phyloP scores from a whole-genome alignment of 2,888 invertebrate genomes.

The Caenorhabditis angaria region DNA sequence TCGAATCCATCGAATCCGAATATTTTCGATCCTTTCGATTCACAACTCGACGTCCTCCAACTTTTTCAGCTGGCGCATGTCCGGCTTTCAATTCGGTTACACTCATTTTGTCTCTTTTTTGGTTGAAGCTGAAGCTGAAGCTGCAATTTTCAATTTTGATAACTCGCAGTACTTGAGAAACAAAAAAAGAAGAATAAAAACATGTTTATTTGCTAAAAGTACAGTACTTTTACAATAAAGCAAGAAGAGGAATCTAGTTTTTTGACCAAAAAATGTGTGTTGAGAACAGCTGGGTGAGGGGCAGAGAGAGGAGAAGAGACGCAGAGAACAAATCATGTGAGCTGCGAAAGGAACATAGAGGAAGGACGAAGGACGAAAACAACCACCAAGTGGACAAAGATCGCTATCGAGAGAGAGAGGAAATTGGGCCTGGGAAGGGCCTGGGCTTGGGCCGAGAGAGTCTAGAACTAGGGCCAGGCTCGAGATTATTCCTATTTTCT shows the following conservation, averaged over 20 bases:
- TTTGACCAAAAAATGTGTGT: background rate
- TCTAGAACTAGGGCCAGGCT: background rate
- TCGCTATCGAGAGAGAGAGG: background rate
- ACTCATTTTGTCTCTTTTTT: background rate
- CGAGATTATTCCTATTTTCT: too few relatives aligned
- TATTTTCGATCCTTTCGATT: conserved; percentile 43
- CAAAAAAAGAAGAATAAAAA: background rate
- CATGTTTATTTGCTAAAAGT: background rate
- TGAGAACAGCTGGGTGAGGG: background rate
- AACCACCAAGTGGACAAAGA: background rate
- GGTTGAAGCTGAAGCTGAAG: background rate
- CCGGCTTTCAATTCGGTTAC: conserved; percentile 39
- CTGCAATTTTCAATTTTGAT: background rate
- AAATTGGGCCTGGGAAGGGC: background rate
- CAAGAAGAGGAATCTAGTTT: background rate
- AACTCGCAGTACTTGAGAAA: background rate
- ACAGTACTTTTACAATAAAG: background rate
- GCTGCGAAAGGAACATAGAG: background rate
- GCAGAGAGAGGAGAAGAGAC: background rate
- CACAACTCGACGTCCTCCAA: conserved; percentile 53
- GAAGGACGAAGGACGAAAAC: background rate
- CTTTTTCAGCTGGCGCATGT: conserved; percentile 49
- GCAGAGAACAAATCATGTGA: background rate
- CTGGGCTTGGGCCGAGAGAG: background rate
- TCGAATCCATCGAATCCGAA: conserved; percentile 47